Base-by-base conservation (phyloP, 1,140 invertebrate genomes). In the Conus ventricosus region DNA sequence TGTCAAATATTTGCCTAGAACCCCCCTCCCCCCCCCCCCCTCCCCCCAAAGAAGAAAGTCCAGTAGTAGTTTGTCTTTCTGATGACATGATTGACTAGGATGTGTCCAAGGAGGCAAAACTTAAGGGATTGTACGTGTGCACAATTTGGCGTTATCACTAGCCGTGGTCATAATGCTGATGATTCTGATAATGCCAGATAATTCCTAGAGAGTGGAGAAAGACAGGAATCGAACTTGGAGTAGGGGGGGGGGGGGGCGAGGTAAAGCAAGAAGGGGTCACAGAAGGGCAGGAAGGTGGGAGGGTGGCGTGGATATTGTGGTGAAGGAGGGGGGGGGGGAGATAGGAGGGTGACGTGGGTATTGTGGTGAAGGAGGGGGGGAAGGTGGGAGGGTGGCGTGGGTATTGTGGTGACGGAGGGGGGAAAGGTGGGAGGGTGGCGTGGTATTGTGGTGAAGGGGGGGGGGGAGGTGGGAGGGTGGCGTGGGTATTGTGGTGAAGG, bases 111-210 rank as follows among this genome's bases (percentile, higher is more conserved):
- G 76, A 78, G 25, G 76, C 76, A 78, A 78, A 78, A 8, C 76
- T 78, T 78, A 78, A 51, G 76, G 76, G 76, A 78, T 78, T 78
- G 39, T 78, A 78, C 25, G 76, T 75, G 4, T 60, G 57, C 76
- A 78, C 25, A 78, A 78, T 78, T 39, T 25, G n/a, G 76, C 76
- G 39, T 78, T 78, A 78, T 39, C 23, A 25, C 76, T 15, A 1
- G n/a, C n/a, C 76, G 2, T 39, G 25, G 76, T n/a, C 76, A 27
- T n/a, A 78, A 78, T 78, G 23, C 51, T 78, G 76, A 78, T 39
- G 76, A 78, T 78, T n/a, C 76, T 25, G 76, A 25, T 78, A 78
- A 78, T 78, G 76, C 76, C 76, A 78, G 71, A n/a, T 8, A 75
- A 39, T 39, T 39, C 39, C 39, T 39, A 39, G 39, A 39, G 39